These are phyloP conservation scores for Sycobia sp. DNA, from an alignment of 1,140 invertebrate species.

Conservation along the genomic window DNA sequence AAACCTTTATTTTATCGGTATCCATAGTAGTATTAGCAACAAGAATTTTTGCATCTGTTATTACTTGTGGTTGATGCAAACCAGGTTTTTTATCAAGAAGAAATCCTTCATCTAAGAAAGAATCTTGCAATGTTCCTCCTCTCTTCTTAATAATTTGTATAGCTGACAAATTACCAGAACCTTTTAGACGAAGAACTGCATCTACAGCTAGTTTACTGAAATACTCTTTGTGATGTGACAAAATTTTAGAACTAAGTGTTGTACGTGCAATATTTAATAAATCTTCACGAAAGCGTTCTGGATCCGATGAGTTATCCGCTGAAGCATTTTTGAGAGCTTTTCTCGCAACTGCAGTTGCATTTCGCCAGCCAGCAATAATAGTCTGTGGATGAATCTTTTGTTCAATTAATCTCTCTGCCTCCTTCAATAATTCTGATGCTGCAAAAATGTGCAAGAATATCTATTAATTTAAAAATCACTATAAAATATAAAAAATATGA, in stretches of 20 bases:
- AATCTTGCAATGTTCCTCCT: slow-evolving; percentile 90
- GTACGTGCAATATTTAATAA: slow-evolving; percentile 96
- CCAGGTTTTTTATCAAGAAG: slow-evolving; percentile 96
- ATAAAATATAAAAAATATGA: neutral
- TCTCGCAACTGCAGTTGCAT: slow-evolving; percentile 81
- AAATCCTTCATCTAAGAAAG: slow-evolving; percentile 98
- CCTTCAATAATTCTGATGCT: slow-evolving; percentile 92
- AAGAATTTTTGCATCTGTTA: slow-evolving; percentile 83
- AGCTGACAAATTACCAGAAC: slow-evolving; percentile 91
- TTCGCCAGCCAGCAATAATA: slow-evolving; percentile 94
- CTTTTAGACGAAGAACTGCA: slow-evolving; percentile 93
- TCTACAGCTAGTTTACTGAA: slow-evolving; percentile 95
- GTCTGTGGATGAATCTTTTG: slow-evolving; percentile 98
- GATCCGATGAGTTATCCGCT: slow-evolving; percentile 81
- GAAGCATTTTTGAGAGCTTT: slow-evolving; percentile 80
- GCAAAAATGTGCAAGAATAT: slow-evolving; percentile 28
- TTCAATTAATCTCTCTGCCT: slow-evolving; percentile 92
- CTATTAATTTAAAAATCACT: neutral
- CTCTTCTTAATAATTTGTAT: slow-evolving; percentile 98
- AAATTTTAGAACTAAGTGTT: slow-evolving; percentile 97
- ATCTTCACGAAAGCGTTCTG: slow-evolving; percentile 83
- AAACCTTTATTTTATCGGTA: slow-evolving; percentile 97
- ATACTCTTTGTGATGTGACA: slow-evolving; percentile 96
- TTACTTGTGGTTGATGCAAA: slow-evolving; percentile 83
- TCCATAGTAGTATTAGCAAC: slow-evolving; percentile 99